These are phyloP conservation scores for Pongo abelii DNA, from an alignment of 2,113 vertebrate genomes.

Conservation along the genomic window DNA sequence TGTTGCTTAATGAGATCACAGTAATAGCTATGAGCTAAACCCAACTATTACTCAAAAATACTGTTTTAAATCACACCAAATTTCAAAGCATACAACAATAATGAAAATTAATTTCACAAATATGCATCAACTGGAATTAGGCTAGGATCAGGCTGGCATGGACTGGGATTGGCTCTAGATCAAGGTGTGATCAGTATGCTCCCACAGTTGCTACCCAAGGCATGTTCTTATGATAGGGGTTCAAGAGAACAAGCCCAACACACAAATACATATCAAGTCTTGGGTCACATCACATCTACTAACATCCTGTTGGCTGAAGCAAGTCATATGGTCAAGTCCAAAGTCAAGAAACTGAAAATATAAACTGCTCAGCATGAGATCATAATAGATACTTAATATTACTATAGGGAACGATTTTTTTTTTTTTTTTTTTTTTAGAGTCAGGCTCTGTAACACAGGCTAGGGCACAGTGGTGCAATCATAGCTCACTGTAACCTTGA, in stretches of 20 bases:
- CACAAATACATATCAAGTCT: neutral
- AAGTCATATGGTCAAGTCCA: neutral
- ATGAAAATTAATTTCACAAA: neutral
- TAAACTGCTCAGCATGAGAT: neutral
- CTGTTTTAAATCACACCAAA: neutral
- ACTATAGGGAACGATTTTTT: neutral
- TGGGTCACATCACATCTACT: neutral
- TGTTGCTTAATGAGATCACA: neutral
- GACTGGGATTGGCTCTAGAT: neutral
- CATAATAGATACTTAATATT: neutral
- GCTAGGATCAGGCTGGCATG: neutral
- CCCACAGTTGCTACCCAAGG: neutral
- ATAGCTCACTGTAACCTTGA: too few relatives aligned
- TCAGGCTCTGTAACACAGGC: too few relatives aligned
- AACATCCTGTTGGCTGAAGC: neutral
- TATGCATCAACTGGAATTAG: neutral
- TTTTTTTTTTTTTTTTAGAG: too few relatives aligned
- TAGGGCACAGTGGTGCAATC: too few relatives aligned
- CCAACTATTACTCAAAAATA: neutral
- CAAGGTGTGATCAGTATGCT: neutral
- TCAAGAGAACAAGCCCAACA: neutral
- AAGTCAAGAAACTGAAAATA: neutral
- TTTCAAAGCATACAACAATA: neutral
- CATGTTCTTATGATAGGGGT: neutral
- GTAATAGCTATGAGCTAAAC: neutral